Base-by-base conservation (phyloP, 2,888 invertebrate species). In the Drosophila maculinotata region DNA sequence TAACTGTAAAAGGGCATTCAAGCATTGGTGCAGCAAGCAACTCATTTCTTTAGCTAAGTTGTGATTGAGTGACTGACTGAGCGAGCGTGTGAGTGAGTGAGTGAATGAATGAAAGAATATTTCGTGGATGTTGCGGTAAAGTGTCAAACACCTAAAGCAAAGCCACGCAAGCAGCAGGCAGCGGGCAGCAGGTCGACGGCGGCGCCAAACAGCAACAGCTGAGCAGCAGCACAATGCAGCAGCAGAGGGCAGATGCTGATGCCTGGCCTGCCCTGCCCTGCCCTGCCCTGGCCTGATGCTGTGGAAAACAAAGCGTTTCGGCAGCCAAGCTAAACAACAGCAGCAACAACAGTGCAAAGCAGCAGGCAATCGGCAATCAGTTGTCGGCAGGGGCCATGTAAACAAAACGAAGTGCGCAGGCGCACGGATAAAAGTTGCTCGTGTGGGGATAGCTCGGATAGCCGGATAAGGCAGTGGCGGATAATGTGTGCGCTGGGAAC, bases 131-230 rank as follows among this genome's bases (percentile, higher is more conserved):
- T 59, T 60, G 64, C 60, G 75, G 78, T 59, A 62, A 81, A 80
- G 78, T 75, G 81, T 81, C 87, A 84, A 75, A 69, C 80, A 81
- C 81, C 79, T 75, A 52, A 56, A 30, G 44, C 17, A 31, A 44
- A 30, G 57, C 62, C 12, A 23, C 39, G n/a, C n/a, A n/a, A n/a
- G n/a, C n/a, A n/a, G n/a, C n/a, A n/a, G n/a, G n/a, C n/a, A n/a
- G n/a, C n/a, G n/a, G n/a, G n/a, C n/a, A n/a, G n/a, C n/a, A n/a
- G n/a, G n/a, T n/a, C n/a, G n/a, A n/a, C n/a, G n/a, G 15, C 36
- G 62, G 42, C 44, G 58, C 48, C 49, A 38, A 35, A 33, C 33
- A 44, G 47, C 49, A 59, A 65, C 65, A 73, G 52, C 71, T 70
- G 65, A 56, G 35, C 36, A 9, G 41, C 41, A 33, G 33, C 47